Percentiles rank a stretch among this genome's conserved stretches.
Evolutionary conservation across 2,888 invertebrate genomes (phyloP).

Genomic region (Phyto melanocephala): DNA sequence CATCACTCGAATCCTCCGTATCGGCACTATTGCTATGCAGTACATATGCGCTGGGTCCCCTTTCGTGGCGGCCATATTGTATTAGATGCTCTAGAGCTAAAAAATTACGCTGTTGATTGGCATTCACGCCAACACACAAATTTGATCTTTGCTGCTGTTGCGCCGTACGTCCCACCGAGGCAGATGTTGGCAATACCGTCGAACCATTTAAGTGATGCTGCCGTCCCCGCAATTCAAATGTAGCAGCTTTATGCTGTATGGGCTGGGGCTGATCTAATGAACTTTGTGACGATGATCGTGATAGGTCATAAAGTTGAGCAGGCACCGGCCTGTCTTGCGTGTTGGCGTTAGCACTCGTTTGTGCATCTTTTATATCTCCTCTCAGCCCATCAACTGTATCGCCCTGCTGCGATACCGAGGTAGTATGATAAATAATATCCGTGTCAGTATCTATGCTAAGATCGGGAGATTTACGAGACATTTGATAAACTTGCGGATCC

Average conservation of each 20-base stretch:
- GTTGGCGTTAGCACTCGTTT: slow-evolving; percentile 65
- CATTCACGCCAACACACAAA: slow-evolving; percentile 59
- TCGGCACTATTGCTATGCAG: slow-evolving; percentile 74
- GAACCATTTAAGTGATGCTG: slow-evolving; percentile 54
- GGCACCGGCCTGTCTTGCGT: slow-evolving; percentile 46
- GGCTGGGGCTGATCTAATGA: slow-evolving; percentile 70
- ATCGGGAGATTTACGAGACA: slow-evolving; percentile 78
- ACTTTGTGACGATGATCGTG: slow-evolving; percentile 70
- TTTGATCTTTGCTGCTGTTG: slow-evolving; percentile 68
- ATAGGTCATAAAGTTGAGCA: slow-evolving; percentile 70
- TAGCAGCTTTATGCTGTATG: slow-evolving; percentile 74
- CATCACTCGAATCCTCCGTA: slow-evolving; percentile 75
- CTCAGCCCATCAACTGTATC: slow-evolving; percentile 65
- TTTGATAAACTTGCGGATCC: slow-evolving; percentile 79
- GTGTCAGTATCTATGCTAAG: slow-evolving; percentile 74
- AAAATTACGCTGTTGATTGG: slow-evolving; percentile 72
- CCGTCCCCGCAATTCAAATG: slow-evolving; percentile 72
- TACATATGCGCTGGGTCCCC: slow-evolving; percentile 70
- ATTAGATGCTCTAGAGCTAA: slow-evolving; percentile 75
- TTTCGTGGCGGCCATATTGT: slow-evolving; percentile 71
- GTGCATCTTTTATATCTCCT: slow-evolving; percentile 60
- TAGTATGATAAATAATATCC: slow-evolving; percentile 73
- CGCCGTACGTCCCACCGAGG: slow-evolving; percentile 70
- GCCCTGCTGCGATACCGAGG: slow-evolving; percentile 72
- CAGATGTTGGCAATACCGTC: slow-evolving; percentile 68